These are phyloP conservation scores for Ambastaia sidthimunki DNA, from an alignment of 2,797 vertebrate species.

Conservation along the genomic window DNA sequence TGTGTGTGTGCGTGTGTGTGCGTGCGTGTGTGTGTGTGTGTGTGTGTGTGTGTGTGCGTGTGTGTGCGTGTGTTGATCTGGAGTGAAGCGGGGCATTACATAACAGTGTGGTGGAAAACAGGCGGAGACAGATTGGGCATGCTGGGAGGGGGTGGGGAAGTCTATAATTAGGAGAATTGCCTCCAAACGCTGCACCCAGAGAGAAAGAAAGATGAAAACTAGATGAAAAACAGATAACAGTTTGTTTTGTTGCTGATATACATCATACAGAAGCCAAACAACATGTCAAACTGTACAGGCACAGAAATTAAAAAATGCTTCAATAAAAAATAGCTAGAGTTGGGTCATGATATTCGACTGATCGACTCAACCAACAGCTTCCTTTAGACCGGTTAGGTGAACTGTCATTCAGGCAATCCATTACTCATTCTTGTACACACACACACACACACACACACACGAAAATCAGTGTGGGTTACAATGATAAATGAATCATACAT, in stretches of 20 bases:
- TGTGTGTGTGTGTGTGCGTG: slow-evolving; percentile 30
- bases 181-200: slow-evolving; percentile 4
- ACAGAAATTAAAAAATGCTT: not conserved
- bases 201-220: slow-evolving; percentile 30
- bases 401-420: no score
- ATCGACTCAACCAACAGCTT: not conserved
- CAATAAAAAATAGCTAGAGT: not conserved
- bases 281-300: not conserved
- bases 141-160: slow-evolving; percentile 20
- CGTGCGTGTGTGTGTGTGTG: slow-evolving; percentile 15
- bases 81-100: slow-evolving; percentile 53
- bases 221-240: slow-evolving; percentile 15
- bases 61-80: slow-evolving; percentile 25
- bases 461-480: not conserved
- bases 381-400: no score
- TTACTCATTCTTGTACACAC: no score
- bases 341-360: not conserved
- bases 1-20: slow-evolving; percentile 21
- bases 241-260: not conserved
- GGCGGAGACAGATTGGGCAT: slow-evolving; percentile 32
- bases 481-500: not conserved
- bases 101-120: slow-evolving; percentile 48
- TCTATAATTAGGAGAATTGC: slow-evolving; percentile 48
- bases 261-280: not conserved
- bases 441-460: not conserved